Evolutionary conservation across 2,888 invertebrate genomes (phyloP).

Genomic region (Amiota minor): DNA sequence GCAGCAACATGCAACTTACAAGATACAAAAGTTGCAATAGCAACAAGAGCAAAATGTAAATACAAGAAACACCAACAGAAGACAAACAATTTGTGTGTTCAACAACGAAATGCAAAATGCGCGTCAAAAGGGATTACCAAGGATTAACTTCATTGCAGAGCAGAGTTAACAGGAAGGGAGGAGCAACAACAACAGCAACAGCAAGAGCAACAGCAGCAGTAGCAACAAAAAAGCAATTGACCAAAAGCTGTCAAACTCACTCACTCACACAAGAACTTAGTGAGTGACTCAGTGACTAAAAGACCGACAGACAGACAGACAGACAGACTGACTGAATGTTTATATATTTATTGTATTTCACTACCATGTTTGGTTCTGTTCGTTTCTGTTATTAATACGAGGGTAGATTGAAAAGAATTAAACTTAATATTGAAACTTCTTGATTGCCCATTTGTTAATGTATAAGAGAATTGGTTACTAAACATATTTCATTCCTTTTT

Average conservation of each 20-base stretch:
- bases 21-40: constrained; percentile 25
- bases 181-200: too few species aligned
- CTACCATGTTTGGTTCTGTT: constrained; percentile 1
- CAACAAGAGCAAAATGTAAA: constrained; percentile 38
- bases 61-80: constrained; percentile 48
- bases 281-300: background rate
- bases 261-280: constrained; percentile 8
- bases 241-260: constrained; percentile 22
- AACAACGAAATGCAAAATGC: background rate
- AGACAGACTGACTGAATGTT: constrained; percentile 24
- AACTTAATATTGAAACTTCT: too few species aligned
- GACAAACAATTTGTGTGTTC: background rate
- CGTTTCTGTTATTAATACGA: background rate
- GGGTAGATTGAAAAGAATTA: too few species aligned
- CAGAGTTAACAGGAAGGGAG: constrained; percentile 32
- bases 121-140: constrained; percentile 58
- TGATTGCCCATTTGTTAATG: too few species aligned
- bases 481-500: too few species aligned
- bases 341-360: constrained; percentile 10
- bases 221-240: constrained; percentile 35
- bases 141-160: constrained; percentile 24
- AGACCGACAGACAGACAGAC: constrained; percentile 4
- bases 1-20: constrained; percentile 19
- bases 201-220: too few species aligned
- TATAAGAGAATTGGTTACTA: too few species aligned